A percentile compares a stretch with the other conserved stretches of the same genome.
phyloP scores from a whole-genome alignment of 2,113 vertebrate species.

The Elanus axillaris region DNA sequence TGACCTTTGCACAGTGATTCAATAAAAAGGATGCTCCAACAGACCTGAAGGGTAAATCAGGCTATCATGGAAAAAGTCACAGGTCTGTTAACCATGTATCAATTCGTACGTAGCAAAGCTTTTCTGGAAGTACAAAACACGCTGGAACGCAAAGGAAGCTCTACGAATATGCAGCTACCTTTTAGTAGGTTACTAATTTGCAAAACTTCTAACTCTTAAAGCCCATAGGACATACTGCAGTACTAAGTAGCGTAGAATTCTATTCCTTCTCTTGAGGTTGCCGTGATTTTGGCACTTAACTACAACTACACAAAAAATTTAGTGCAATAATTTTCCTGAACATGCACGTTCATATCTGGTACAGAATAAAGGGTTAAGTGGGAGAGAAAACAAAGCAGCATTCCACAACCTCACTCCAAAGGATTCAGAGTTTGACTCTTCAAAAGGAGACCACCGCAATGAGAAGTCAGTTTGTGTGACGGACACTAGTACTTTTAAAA shows the following conservation, averaged over 20 bases:
- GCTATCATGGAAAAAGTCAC: neutral
- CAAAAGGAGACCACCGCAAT: constrained; percentile 42
- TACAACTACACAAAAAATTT: constrained; percentile 64
- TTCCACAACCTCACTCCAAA: constrained; percentile 57
- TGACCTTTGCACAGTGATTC: constrained; percentile 63
- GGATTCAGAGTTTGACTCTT: constrained; percentile 65
- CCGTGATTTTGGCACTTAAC: constrained; percentile 69
- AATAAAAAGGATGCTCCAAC: constrained; percentile 37
- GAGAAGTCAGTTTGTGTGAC: constrained; percentile 41
- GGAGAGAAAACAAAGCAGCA: constrained; percentile 69
- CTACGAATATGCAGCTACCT: constrained; percentile 65
- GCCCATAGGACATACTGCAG: constrained; percentile 69
- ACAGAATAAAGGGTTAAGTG: constrained; percentile 34
- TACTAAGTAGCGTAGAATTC: constrained; percentile 64
- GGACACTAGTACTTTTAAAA: constrained; percentile 41
- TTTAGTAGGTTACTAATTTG: constrained; percentile 64
- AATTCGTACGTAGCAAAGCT: constrained; percentile 50
- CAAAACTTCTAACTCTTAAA: constrained; percentile 64
- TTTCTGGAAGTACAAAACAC: constrained; percentile 67
- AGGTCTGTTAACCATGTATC: neutral
- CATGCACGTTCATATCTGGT: constrained; percentile 66
- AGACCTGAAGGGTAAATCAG: neutral
- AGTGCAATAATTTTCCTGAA: constrained; percentile 65
- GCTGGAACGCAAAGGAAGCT: constrained; percentile 67
- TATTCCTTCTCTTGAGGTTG: constrained; percentile 61